Base-by-base conservation (phyloP, 2,797 vertebrate genomes). In the Syngnathus rostellatus region DNA sequence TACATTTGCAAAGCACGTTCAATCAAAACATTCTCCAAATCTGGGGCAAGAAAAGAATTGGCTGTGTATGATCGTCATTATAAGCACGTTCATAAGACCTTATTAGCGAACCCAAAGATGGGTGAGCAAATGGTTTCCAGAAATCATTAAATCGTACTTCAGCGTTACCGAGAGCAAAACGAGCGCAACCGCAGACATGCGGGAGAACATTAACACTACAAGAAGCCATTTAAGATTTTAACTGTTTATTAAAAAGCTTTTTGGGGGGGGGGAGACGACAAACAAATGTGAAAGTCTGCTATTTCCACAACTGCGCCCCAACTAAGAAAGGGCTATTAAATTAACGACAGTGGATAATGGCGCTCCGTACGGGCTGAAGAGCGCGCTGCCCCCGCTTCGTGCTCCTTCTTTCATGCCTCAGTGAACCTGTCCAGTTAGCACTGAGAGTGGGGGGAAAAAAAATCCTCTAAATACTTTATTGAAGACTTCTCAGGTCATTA, bases 191-290 rank as follows among this genome's bases (percentile, higher is more conserved):
- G 71, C 79, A 82, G 78, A 74, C 75, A 77, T 45, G 60, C 60
- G 17, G 41, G 78, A 78, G 72, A 85, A 83, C 83, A 89, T 90
- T 89, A 90, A 83, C 80, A 85, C 80, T 75, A 86, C 83, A 83
- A 84, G 81, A 87, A 81, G 82, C 83, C 83, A 86, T 88, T 90
- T 85, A 83, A 89, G 82, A 89, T 83, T 86, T 88, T 78, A 83
- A 85, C 77, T 86, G 86, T 89, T 90, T 88, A 92, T 91, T 92
- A 89, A 90, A 90, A 87, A 81, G 66, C 78, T 83, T 88, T 90
- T 81, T 50, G 7, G n/a, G 62, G 23, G 62, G 23, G 23, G 77
- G 80, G 71, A 83, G 84, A 90, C 77, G 84, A 91, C 86, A 89
- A 89, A 91, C 86, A 89, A 88, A 86, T 80, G 86, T 79, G 79